These are phyloP conservation scores for Iphiclides podalirius DNA, from an alignment of 2,888 invertebrate genomes.

Conservation along the genomic window DNA sequence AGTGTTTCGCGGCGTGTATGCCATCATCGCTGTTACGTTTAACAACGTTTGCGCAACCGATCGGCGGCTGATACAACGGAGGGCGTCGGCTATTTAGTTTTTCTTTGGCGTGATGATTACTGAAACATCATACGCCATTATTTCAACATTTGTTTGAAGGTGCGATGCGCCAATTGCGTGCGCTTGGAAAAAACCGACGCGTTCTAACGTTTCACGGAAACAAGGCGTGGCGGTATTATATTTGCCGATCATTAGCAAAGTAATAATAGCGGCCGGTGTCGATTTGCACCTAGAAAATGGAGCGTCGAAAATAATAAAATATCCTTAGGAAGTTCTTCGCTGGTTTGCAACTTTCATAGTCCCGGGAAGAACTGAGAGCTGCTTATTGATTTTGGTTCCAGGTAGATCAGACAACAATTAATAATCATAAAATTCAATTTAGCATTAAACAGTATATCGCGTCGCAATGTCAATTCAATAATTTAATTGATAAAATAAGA, in stretches of 20 bases:
- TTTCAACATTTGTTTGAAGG: conserved; percentile 16
- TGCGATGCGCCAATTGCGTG: conserved; percentile 14
- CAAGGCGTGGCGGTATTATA: conserved; percentile 12
- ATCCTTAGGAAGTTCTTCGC: too few relatives aligned
- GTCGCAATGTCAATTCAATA: too few relatives aligned
- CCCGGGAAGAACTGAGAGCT: too few relatives aligned
- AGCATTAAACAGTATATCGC: too few relatives aligned
- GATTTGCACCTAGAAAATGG: too few relatives aligned
- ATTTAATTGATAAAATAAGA: too few relatives aligned
- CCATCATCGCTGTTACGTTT: conserved; percentile 3
- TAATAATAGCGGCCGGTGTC: not conserved
- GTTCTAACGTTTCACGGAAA: conserved; percentile 4
- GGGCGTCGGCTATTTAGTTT: conserved; percentile 14
- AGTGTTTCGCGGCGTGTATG: not conserved
- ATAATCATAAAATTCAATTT: too few relatives aligned
- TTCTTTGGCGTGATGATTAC: conserved; percentile 10
- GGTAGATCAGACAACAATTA: too few relatives aligned
- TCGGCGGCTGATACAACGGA: conserved; percentile 3
- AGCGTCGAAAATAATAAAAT: too few relatives aligned
- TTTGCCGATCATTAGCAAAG: not conserved
- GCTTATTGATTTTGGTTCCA: too few relatives aligned
- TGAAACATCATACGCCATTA: conserved; percentile 3
- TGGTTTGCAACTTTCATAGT: too few relatives aligned
- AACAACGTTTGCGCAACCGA: conserved; percentile 6
- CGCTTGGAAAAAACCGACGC: conserved; percentile 4